Evolutionary conservation across 2,113 vertebrate genomes (phyloP).

Genomic region (Columba livia): DNA sequence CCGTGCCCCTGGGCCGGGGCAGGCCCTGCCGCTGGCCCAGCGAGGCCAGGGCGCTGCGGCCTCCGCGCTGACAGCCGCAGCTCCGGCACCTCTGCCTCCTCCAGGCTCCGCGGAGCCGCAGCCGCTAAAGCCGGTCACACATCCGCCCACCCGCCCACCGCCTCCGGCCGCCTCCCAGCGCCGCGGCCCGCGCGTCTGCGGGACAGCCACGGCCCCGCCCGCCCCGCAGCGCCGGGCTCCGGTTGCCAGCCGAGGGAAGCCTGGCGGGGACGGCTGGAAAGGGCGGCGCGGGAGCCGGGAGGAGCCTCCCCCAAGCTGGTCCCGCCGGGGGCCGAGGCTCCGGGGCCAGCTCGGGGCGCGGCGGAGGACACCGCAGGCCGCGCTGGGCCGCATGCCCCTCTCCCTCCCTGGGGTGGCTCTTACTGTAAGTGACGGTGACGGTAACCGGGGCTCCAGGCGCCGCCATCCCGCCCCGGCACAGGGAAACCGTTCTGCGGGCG

Average conservation of each 20-base stretch:
- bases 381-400: neutral
- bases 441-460: neutral
- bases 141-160: neutral
- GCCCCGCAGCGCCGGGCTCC: neutral
- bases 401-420: neutral
- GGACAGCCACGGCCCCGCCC: too few species aligned
- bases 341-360: neutral
- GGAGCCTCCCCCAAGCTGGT: neutral
- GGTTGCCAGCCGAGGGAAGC: neutral
- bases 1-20: neutral
- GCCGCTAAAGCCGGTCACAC: neutral
- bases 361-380: neutral
- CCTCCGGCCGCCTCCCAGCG: neutral
- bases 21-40: neutral
- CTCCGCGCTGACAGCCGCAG: neutral
- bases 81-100: neutral
- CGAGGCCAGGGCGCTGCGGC: neutral
- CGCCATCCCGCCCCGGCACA: conserved; percentile 31
- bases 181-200: neutral
- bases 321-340: neutral
- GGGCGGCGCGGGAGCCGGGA: too few species aligned
- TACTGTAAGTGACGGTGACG: conserved; percentile 60
- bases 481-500: neutral
- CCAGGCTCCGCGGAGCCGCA: neutral
- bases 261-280: neutral